Percentiles rank a stretch among this genome's conserved stretches.
phyloP scores from a whole-genome alignment of 2,113 vertebrate species.

The Sprattus sprattus region DNA sequence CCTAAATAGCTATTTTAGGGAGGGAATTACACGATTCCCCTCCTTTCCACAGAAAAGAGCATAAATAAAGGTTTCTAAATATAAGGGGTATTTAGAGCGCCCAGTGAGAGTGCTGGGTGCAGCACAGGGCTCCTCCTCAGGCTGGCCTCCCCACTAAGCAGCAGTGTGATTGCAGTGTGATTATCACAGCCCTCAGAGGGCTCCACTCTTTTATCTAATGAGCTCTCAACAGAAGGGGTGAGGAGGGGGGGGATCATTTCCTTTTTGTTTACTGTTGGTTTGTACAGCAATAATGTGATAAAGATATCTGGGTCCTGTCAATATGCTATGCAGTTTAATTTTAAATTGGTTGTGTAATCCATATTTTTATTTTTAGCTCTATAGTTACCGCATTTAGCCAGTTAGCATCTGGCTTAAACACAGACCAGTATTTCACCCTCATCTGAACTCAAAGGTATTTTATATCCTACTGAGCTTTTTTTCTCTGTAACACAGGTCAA shows the following conservation, averaged over 20 bases:
- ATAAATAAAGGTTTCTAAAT: constrained; percentile 19
- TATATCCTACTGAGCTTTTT: not conserved
- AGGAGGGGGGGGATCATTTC: not conserved
- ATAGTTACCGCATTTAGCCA: not conserved
- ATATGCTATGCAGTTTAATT: not conserved
- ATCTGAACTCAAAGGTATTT: not conserved
- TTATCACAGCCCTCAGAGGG: constrained; percentile 43
- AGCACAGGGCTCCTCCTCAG: not conserved
- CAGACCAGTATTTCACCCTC: not conserved
- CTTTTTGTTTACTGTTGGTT: not conserved
- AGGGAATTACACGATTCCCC: constrained; percentile 43
- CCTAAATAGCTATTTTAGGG: constrained; percentile 47
- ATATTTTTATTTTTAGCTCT: not conserved
- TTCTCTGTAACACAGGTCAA: not conserved
- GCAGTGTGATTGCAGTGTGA: constrained; percentile 20
- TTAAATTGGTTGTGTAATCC: not conserved
- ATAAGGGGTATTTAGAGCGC: not conserved
- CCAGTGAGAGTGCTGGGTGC: not conserved
- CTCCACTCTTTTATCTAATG: not conserved
- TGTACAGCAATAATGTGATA: not conserved
- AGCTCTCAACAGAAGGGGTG: not conserved
- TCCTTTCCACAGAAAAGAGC: constrained; percentile 29
- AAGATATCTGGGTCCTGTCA: not conserved
- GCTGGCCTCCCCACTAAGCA: not conserved
- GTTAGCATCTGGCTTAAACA: not conserved